Conservation (phyloP, 2,113 vertebrate species). For the Cinclus cinclus region DNA sequence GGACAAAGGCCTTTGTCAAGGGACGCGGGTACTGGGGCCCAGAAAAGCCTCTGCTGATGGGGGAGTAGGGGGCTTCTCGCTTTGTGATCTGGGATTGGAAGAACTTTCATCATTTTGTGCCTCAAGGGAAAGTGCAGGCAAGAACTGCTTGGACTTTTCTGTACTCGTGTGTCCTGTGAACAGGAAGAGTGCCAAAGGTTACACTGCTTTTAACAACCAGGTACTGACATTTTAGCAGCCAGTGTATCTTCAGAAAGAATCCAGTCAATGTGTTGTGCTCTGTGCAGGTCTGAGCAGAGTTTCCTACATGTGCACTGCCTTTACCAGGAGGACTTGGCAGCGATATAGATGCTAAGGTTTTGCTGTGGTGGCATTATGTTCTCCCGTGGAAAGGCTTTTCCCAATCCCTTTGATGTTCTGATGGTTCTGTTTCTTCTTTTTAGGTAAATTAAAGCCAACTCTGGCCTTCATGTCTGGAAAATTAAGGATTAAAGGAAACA, state of each 20-base stretch:
- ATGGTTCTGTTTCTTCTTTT: slow-evolving; percentile 23
- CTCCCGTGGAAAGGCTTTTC: not conserved
- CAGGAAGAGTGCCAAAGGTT: not conserved
- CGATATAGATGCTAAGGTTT: not conserved
- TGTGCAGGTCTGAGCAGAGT: not conserved
- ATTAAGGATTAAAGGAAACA: slow-evolving; percentile 85
- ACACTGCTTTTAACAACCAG: not conserved
- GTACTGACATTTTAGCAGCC: not conserved
- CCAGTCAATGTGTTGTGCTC: not conserved
- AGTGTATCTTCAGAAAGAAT: not conserved
- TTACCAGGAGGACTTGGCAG: not conserved
- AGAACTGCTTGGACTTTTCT: not conserved
- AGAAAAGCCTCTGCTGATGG: not conserved
- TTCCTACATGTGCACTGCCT: not conserved
- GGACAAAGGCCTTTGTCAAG: not conserved
- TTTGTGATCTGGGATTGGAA: not conserved
- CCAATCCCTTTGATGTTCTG: not conserved
- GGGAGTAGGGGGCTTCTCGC: accelerated
- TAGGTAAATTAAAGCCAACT: slow-evolving; percentile 92
- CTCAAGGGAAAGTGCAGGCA: not conserved
- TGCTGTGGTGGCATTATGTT: not conserved
- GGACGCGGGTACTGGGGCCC: accelerated
- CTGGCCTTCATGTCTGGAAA: slow-evolving; percentile 95
- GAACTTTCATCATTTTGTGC: not conserved
- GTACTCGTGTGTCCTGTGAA: not conserved